phyloP scores from a whole-genome alignment of 2,888 invertebrate genomes.

The Lepidocyrtinus sp. region DNA sequence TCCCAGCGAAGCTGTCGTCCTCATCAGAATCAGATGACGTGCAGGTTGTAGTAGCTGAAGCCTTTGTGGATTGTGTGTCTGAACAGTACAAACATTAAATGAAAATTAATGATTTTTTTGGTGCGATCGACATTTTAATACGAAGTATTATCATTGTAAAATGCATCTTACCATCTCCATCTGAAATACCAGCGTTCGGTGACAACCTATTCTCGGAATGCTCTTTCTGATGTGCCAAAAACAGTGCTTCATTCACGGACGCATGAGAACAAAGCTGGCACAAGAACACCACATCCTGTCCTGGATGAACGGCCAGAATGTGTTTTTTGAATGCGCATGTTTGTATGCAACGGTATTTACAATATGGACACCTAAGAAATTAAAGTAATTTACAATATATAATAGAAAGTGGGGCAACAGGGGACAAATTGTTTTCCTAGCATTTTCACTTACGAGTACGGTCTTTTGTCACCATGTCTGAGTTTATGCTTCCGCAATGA shows the following conservation, averaged over 20 bases:
- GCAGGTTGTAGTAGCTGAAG: background rate
- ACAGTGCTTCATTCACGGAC: constrained; percentile 77
- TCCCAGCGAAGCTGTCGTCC: background rate
- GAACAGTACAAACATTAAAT: too few relatives aligned
- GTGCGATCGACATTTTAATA: too few relatives aligned
- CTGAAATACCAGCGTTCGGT: constrained; percentile 71
- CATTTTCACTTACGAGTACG: constrained; percentile 76
- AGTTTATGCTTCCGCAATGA: constrained; percentile 77
- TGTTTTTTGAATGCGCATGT: constrained; percentile 79
- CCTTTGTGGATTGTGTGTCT: background rate
- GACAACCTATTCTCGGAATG: too few relatives aligned
- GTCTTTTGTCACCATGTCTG: constrained; percentile 77
- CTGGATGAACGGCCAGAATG: constrained; percentile 73
- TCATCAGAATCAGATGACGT: background rate
- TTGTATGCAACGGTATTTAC: constrained; percentile 81
- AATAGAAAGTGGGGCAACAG: constrained; percentile 3
- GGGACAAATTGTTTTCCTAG: background rate
- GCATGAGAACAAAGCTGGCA: constrained; percentile 76
- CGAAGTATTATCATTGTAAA: background rate
- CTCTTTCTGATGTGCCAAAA: constrained; percentile 75
- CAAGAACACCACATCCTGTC: constrained; percentile 74
- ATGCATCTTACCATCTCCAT: background rate
- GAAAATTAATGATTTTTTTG: too few relatives aligned
- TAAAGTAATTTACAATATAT: background rate
- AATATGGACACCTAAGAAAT: constrained; percentile 78